Percentiles rank a stretch among this genome's conserved stretches.
Conservation (phyloP, 1,140 invertebrate genomes). For the Trichoplusia ni region DNA sequence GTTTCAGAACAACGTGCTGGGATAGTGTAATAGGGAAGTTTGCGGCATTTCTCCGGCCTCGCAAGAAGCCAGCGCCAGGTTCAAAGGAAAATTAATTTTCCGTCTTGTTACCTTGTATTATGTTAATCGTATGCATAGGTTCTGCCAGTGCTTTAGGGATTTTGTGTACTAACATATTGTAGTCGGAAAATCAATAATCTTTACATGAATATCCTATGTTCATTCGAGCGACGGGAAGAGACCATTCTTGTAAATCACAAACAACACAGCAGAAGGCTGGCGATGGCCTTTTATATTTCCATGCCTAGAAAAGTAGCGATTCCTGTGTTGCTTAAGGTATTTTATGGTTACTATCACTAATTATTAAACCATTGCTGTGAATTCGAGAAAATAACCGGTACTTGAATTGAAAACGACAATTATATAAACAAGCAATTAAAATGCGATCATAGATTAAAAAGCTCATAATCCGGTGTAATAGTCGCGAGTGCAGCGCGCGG, state of each 20-base stretch:
- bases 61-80: background rate
- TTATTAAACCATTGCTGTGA: too few relatives aligned
- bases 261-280: too few relatives aligned
- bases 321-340: too few relatives aligned
- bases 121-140: conserved; percentile 12
- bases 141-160: background rate
- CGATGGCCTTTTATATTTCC: background rate
- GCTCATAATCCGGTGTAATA: too few relatives aligned
- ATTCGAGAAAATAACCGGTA: too few relatives aligned
- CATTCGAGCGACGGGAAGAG: too few relatives aligned
- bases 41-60: background rate
- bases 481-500: too few relatives aligned
- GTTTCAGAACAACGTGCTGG: background rate
- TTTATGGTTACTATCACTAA: too few relatives aligned
- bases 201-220: background rate
- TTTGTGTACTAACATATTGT: background rate
- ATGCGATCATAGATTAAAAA: too few relatives aligned
- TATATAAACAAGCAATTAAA: too few relatives aligned
- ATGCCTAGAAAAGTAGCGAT: background rate
- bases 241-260: too few relatives aligned
- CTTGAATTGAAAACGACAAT: too few relatives aligned
- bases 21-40: background rate
- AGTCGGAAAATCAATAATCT: background rate
- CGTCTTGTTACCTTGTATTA: conserved; percentile 5
- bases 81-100: conserved; percentile 29